Evolutionary conservation across 2,888 invertebrate species (phyloP).

Genomic region (Parnassius glacialis): DNA sequence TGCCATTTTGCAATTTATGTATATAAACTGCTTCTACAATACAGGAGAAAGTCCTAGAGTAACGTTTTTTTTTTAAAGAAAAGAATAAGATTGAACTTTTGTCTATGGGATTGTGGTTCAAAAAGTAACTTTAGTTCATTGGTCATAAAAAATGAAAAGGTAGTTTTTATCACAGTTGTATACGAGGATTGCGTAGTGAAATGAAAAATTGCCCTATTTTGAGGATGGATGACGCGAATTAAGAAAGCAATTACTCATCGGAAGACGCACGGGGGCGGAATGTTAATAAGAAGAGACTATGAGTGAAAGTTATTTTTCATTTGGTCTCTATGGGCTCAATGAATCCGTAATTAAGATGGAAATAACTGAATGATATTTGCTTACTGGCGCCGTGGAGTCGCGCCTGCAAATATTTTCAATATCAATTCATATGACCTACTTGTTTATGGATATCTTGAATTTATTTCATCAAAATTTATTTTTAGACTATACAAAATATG

Average conservation of each 20-base stretch:
- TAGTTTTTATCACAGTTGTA: slow-evolving; percentile 50
- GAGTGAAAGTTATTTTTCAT: slow-evolving; percentile 70
- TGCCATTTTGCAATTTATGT: no score
- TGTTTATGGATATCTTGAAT: no score
- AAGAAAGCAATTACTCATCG: slow-evolving; percentile 81
- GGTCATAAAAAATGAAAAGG: slow-evolving; percentile 29
- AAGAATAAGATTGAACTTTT: no score
- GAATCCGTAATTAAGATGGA: slow-evolving; percentile 67
- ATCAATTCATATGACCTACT: slow-evolving; percentile 1
- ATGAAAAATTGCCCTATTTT: slow-evolving; percentile 79
- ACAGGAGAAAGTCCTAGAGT: no score
- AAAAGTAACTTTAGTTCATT: no score
- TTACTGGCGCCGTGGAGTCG: slow-evolving; percentile 21
- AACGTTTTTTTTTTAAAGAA: no score
- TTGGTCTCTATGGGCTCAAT: slow-evolving; percentile 59
- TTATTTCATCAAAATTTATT: no score
- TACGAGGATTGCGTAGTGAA: slow-evolving; percentile 52
- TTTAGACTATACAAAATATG: no score
- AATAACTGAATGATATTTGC: slow-evolving; percentile 39
- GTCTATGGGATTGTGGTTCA: no score
- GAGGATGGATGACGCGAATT: slow-evolving; percentile 80
- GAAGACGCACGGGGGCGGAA: slow-evolving; percentile 73
- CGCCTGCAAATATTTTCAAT: slow-evolving; percentile 12
- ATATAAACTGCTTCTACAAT: no score
- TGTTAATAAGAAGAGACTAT: slow-evolving; percentile 75